Base-by-base conservation (phyloP, 1,140 invertebrate species). In the Lamellibrachia luymesi region DNA sequence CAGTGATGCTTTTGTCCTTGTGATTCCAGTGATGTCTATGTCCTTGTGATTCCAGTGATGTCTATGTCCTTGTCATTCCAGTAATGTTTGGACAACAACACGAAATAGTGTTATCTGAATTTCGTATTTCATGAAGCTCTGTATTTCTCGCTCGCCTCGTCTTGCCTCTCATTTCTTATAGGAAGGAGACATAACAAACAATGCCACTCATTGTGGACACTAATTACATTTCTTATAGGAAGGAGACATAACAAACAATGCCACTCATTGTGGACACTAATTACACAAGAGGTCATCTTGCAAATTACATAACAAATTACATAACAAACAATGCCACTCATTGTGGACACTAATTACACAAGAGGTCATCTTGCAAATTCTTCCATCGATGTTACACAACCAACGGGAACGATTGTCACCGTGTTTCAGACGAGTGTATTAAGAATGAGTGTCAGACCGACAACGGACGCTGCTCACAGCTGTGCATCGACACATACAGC, bases 401-500 rank as follows among this genome's bases (percentile, higher is more conserved):
- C 1, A 38, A 38, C n/a, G n/a, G n/a, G n/a, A n/a, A n/a, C 38
- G 38, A 92, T 92, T 92, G 90, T 51, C 7, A 50, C 2, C 27
- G n/a, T 7, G 50, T 52, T 92, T 92, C 22, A 92, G 56, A 50
- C 13, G 51, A 38, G 25, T 92, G 50, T 56, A 51, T 49, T n/a
- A 38, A 49, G 13, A 93, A 93, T 56, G 93, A 93, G 92, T 93
- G 93, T 51, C 25, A 51, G 51, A 50, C 27, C 22, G 51, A 92
- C 92, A 93, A 93, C 80, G 92, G 93, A 49, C 38, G 56, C 6
- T 93, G 93, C 51, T 92, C 91, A 0, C 93, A 93, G 92, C 51
- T 92, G 51, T 93, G 93, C 89, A 64, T 93, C 49, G 93, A 93
- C 92, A 93, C 93, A 4, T 93, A 89, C 52, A 89, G 90, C 80